Evolutionary conservation across 2,113 vertebrate species (phyloP).

Genomic region (Gila orcuttii): DNA sequence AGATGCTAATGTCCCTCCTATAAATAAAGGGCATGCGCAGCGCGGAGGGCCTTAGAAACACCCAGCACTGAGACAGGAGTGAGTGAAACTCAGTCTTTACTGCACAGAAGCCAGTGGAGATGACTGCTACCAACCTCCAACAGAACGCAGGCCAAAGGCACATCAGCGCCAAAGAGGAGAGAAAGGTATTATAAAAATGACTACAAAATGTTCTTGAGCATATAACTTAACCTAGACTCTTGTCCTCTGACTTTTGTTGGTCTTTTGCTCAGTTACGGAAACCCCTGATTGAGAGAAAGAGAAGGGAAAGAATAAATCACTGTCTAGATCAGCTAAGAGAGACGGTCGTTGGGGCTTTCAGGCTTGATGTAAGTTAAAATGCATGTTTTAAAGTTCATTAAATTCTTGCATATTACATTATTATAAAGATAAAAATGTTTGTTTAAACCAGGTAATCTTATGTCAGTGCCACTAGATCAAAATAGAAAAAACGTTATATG

Average conservation of each 20-base stretch:
- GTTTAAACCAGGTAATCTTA: neutral
- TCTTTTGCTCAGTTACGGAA: constrained; percentile 79
- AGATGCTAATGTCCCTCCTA: constrained; percentile 85
- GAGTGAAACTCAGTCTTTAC: constrained; percentile 45
- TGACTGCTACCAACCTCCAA: constrained; percentile 78
- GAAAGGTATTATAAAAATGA: constrained; percentile 78
- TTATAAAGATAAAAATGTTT: neutral
- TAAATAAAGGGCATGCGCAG: constrained; percentile 79
- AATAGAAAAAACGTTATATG: constrained; percentile 56
- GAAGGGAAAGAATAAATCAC: constrained; percentile 88
- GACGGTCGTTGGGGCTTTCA: constrained; percentile 83
- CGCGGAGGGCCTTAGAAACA: constrained; percentile 72
- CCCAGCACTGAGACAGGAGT: constrained; percentile 53
- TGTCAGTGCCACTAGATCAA: neutral
- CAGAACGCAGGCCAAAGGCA: constrained; percentile 71
- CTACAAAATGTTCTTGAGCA: neutral
- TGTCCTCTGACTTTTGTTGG: neutral
- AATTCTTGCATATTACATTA: neutral
- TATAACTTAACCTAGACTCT: neutral
- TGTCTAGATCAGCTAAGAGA: constrained; percentile 90
- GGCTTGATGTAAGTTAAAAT: constrained; percentile 84
- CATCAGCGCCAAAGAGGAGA: constrained; percentile 82
- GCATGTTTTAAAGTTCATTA: neutral
- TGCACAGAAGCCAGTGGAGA: constrained; percentile 56
- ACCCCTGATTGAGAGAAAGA: constrained; percentile 88